Base-by-base conservation (phyloP, 2,888 invertebrate genomes). In the Pollenia amentaria region DNA sequence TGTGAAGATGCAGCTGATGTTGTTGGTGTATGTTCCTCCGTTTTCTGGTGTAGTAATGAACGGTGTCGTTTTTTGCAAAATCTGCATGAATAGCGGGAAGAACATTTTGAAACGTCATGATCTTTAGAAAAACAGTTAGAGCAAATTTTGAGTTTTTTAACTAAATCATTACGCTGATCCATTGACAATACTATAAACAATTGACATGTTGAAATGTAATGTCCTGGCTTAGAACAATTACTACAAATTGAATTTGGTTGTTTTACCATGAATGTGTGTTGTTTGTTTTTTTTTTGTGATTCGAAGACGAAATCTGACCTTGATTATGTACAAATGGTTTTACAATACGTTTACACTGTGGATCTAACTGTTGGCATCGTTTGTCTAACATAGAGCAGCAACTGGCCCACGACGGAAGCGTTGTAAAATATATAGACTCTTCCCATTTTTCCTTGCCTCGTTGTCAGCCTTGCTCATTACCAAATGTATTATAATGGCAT, bases 311-410 rank as follows among this genome's bases (percentile, higher is more conserved):
- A 16, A 3, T 38, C n/a, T 69, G 51, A 6, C 29, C 29, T 29
- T 69, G 69, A 14, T 44, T 40, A 44, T 48, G 65, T 40, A 53
- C n/a, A 9, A 60, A n/a, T n/a, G 29, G 21, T 51, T 76, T 57
- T 55, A 11, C 4, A 46, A n/a, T 73, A 40, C 64, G 46, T 29
- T 42, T 72, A 44, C 57, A 72, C 14, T 64, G 62, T 21, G 84
- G 48, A 14, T 84, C 81, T 44, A 87, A 48, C n/a, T n/a, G n/a
- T n/a, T n/a, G 87, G 40, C 87, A 87, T 12, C 83, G 55, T 44
- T 44, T 67, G 29, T 75, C 73, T 12, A 87, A 55, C 57, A 79
- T 65, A n/a, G 73, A 65, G n/a, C 67, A 73, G 48, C 75, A 80
- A 11, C 29, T 57, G 18, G 51, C 53, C 75, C 84, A 87, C 1